Evolutionary conservation across 2,888 invertebrate genomes (phyloP), one percentile per base, ranked within the genome.

Genomic region (Nomada fabriciana): DNA sequence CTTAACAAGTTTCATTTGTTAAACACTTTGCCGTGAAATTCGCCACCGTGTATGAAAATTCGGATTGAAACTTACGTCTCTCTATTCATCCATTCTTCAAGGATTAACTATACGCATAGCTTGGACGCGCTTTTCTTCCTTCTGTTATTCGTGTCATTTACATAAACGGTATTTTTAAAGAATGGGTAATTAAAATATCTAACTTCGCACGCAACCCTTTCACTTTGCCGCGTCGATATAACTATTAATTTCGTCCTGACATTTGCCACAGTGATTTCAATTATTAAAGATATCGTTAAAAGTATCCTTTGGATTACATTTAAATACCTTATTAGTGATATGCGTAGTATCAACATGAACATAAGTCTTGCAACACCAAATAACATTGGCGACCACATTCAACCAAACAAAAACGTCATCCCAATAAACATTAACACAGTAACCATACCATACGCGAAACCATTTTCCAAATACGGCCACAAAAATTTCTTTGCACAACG

Each of bases 321-420:
- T 55, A 61, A 43, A 50, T 55, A 50, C 23, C 13, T 53, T 18
- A 11, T 65, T 29, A 57, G 5, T 59, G 76, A 79, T 79, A 70
- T 70, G 70, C 59, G 29, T n/a, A 13, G 15, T 9, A 13, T 42
- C 47, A 47, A 15, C 15, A 47, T 47, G 47, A 15, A 47, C 15
- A 47, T 47, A 47, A 47, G 47, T 47, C 15, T 15, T 47, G 11
- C 15, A 36, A 47, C 47, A 13, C 15, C 47, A 47, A 47, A 47
- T 15, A 15, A 47, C 15, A 15, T 47, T 15, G 47, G 15, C 15
- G 15, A 47, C 15, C 11, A 47, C 47, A 47, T 15, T 47, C 15
- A 15, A 15, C 36, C 36, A 36, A 36, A 36, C 36, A 13, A 47
- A 47, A 47, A 15, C 3, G 2, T 47, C 7, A 36, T 47, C 13